A percentile compares a stretch with the other conserved stretches of the same genome.
Conservation (phyloP, 2,797 vertebrate genomes). For the Manis javanica region DNA sequence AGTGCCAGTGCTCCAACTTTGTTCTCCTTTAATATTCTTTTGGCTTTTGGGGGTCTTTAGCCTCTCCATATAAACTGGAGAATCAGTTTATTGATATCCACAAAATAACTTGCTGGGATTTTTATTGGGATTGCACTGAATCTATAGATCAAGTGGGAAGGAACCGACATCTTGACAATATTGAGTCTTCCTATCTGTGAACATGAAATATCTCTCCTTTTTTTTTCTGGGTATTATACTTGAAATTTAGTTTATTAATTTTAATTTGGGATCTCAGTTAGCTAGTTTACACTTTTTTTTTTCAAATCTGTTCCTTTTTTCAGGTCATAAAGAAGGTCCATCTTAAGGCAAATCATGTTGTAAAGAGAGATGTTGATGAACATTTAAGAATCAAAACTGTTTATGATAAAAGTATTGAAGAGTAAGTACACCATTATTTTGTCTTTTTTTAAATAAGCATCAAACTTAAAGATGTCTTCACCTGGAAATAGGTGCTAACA, state of each 20-base stretch:
- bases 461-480: slow-evolving; percentile 50
- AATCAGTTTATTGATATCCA: not conserved
- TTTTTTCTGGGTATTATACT: not conserved
- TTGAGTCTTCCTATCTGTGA: not conserved
- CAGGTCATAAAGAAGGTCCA: slow-evolving; percentile 93
- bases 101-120: not conserved
- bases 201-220: not conserved
- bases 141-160: not conserved
- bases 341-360: slow-evolving; percentile 91
- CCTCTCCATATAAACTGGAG: not conserved
- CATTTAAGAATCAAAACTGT: slow-evolving; percentile 93
- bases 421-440: slow-evolving; percentile 87
- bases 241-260: slow-evolving; percentile 46
- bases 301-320: slow-evolving; percentile 28
- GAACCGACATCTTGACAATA: not conserved
- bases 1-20: not conserved
- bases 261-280: not conserved
- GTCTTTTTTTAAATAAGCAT: slow-evolving; percentile 28
- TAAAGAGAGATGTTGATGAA: slow-evolving; percentile 92
- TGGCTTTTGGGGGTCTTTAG: not conserved
- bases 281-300: not conserved
- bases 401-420: slow-evolving; percentile 94
- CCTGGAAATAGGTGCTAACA: not conserved
- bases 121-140: not conserved
- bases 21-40: not conserved